Conservation (phyloP, 2,888 invertebrate species). For the Agonopterix heracliana region DNA sequence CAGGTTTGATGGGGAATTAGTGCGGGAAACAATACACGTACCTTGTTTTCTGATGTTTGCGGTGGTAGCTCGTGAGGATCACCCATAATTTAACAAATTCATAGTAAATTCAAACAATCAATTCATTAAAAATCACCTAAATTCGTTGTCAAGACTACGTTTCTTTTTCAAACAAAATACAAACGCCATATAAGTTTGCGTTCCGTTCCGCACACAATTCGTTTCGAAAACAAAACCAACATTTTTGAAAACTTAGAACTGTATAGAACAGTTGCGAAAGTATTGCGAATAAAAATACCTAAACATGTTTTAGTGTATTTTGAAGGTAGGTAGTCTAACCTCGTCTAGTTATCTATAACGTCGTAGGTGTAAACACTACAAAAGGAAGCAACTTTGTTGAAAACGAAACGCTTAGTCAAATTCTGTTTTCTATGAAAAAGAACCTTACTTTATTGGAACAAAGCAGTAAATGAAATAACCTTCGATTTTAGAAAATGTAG, state of each 20-base stretch:
- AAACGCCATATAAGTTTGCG: constrained; percentile 40
- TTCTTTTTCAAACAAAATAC: constrained; percentile 57
- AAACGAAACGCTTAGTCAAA: no score
- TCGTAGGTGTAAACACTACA: no score
- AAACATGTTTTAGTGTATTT: no score
- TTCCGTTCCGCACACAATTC: constrained; percentile 20
- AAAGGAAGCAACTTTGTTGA: no score
- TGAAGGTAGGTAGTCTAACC: no score
- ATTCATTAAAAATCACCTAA: constrained; percentile 49
- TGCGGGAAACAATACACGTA: constrained; percentile 23
- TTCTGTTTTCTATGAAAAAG: no score
- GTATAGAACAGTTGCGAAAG: neutral
- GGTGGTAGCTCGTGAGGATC: constrained; percentile 47
- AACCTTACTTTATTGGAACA: no score
- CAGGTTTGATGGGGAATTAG: constrained; percentile 5
- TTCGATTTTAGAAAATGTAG: no score
- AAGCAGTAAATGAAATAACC: no score
- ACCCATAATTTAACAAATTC: constrained; percentile 69
- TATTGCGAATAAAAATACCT: no score
- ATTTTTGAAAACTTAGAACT: neutral
- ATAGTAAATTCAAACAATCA: constrained; percentile 56
- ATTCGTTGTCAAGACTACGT: constrained; percentile 71
- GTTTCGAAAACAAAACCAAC: neutral
- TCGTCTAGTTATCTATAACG: no score
- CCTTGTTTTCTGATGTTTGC: constrained; percentile 53